These are phyloP conservation scores for Halcyon senegalensis DNA, from an alignment of 2,113 vertebrate genomes.

Conservation along the genomic window DNA sequence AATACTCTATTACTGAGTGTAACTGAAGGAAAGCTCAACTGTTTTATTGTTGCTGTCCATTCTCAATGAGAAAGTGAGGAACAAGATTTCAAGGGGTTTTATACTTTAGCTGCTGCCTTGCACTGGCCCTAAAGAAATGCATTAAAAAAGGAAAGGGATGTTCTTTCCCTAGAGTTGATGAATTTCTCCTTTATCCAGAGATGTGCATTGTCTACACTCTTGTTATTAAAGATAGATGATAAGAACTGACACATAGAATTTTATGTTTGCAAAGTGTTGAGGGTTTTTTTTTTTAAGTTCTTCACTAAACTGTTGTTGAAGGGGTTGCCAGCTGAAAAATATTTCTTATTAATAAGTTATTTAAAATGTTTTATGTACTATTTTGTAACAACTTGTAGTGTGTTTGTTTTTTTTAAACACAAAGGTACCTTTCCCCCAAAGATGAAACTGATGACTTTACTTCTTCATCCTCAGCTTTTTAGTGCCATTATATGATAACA, in stretches of 20 bases:
- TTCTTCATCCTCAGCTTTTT: constrained; percentile 47
- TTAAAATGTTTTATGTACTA: constrained; percentile 25
- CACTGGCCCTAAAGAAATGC: not conserved
- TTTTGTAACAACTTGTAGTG: constrained; percentile 44
- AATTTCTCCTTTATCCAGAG: not conserved
- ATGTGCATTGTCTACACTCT: not conserved
- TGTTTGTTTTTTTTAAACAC: not conserved
- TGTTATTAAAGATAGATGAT: not conserved
- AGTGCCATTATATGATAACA: not conserved
- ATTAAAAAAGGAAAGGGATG: not conserved
- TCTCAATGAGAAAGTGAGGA: not conserved
- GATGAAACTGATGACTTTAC: constrained; percentile 31
- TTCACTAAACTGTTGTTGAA: not conserved
- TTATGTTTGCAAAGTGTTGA: not conserved
- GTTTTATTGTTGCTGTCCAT: not conserved
- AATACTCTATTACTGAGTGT: not conserved
- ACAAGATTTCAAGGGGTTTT: not conserved
- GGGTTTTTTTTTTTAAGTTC: not conserved
- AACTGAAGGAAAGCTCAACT: not conserved
- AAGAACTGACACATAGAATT: not conserved
- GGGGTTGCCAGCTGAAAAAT: not conserved
- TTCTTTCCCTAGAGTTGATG: not conserved
- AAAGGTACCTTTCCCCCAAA: constrained; percentile 22
- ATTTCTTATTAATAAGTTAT: constrained; percentile 36
- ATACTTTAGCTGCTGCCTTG: not conserved